phyloP scores from a whole-genome alignment of 2,113 vertebrate species.

The Mastomys coucha region DNA sequence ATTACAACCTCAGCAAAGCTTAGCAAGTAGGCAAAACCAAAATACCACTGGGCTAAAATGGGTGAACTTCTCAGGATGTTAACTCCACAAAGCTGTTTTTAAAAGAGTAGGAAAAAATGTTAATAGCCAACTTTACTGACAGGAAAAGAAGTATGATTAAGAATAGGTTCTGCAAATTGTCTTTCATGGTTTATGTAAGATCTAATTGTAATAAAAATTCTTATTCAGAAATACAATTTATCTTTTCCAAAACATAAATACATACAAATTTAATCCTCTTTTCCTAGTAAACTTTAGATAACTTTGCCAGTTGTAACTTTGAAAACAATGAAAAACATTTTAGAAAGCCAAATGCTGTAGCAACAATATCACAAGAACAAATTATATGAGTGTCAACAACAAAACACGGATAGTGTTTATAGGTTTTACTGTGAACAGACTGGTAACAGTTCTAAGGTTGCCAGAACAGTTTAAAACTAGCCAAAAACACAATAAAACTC shows the following conservation, averaged over 20 bases:
- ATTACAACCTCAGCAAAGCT: background rate
- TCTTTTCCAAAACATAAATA: conserved; percentile 47
- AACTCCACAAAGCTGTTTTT: conserved; percentile 42
- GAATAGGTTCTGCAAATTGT: conserved; percentile 63
- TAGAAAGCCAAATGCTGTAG: conserved; percentile 53
- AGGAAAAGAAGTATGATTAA: conserved; percentile 42
- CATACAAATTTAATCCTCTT: conserved; percentile 44
- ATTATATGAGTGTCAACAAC: conserved; percentile 8
- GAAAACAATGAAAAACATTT: conserved; percentile 53
- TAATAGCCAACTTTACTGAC: conserved; percentile 45
- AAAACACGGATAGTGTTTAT: conserved; percentile 22
- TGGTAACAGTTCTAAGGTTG: conserved; percentile 49
- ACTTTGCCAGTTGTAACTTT: conserved; percentile 37
- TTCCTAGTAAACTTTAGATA: conserved; percentile 35
- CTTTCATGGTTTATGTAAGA: conserved; percentile 51
- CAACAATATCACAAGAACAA: conserved; percentile 32
- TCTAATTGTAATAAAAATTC: conserved; percentile 47
- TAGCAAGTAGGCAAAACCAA: background rate
- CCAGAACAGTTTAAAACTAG: conserved; percentile 44
- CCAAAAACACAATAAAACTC: conserved; percentile 49
- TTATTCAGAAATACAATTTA: conserved; percentile 54
- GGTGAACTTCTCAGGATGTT: background rate
- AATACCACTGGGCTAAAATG: conserved; percentile 8
- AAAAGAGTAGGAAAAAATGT: conserved; percentile 5
- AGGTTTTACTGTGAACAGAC: conserved; percentile 46